Conservation (phyloP, 2,888 invertebrate genomes). For the Drosophila birchii region DNA sequence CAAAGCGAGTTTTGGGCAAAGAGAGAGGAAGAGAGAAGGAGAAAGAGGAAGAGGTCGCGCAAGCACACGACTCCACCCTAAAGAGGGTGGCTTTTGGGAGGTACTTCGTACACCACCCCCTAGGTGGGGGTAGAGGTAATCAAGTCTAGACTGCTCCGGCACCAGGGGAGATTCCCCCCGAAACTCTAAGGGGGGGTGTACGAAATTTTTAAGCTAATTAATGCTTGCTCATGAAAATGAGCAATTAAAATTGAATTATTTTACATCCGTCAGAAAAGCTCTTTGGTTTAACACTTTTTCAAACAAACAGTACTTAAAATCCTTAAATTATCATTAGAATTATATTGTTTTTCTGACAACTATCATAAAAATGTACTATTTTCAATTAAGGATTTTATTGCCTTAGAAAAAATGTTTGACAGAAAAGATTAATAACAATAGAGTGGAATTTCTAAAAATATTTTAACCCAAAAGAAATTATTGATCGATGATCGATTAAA, state of each 20-base stretch:
- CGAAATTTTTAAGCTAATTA: neutral
- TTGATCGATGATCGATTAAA: no score
- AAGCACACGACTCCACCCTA: constrained; percentile 10
- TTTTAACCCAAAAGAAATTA: no score
- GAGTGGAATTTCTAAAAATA: no score
- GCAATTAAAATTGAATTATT: neutral
- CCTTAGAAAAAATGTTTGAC: no score
- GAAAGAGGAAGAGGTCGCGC: neutral
- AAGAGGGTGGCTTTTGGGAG: constrained; percentile 2
- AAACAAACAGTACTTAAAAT: neutral
- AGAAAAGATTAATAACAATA: no score
- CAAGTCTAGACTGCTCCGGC: constrained; percentile 9
- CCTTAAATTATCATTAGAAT: neutral
- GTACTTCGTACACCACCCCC: neutral
- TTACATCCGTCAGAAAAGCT: constrained; percentile 1
- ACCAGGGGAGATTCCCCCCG: constrained; percentile 3
- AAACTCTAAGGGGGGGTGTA: neutral
- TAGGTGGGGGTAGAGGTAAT: neutral
- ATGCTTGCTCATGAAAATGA: neutral
- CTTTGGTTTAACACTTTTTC: no score
- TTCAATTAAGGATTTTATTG: no score
- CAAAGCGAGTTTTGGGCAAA: constrained; percentile 12
- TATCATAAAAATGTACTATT: no score
- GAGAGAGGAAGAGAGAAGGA: neutral
- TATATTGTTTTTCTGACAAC: neutral